phyloP scores from a whole-genome alignment of 2,888 invertebrate species.

The Trissoscelio sp. region DNA sequence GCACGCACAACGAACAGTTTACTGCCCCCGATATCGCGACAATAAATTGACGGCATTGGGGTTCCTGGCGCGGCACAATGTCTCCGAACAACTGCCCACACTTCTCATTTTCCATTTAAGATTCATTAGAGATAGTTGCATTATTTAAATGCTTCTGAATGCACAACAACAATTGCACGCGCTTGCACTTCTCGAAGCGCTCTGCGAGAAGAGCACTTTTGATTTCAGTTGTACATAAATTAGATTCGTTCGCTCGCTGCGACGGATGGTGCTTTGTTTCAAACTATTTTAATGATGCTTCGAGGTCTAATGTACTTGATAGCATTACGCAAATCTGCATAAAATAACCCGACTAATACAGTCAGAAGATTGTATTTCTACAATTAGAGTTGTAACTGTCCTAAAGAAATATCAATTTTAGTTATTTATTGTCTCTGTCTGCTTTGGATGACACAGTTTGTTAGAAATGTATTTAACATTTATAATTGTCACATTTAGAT shows the following conservation, averaged over 20 bases:
- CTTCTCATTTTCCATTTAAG: conserved; percentile 61
- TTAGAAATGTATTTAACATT: too few species aligned
- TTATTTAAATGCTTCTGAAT: conserved; percentile 52
- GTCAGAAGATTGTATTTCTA: neutral
- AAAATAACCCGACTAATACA: conserved; percentile 21
- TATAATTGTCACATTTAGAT: too few species aligned
- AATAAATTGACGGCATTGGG: conserved; percentile 50
- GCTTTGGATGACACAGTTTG: too few species aligned
- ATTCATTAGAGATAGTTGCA: conserved; percentile 51
- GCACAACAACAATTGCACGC: conserved; percentile 44
- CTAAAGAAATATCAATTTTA: too few species aligned
- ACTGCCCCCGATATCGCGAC: conserved; percentile 52
- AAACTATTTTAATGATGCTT: conserved; percentile 48
- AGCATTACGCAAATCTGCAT: conserved; percentile 33
- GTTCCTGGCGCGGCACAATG: conserved; percentile 18
- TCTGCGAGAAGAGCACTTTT: conserved; percentile 17
- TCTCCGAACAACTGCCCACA: conserved; percentile 40
- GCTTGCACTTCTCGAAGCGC: conserved; percentile 11
- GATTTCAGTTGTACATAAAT: conserved; percentile 44
- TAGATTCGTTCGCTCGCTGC: conserved; percentile 28
- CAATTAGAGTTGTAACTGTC: too few species aligned
- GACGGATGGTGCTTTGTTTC: conserved; percentile 42
- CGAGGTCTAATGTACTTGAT: conserved; percentile 8
- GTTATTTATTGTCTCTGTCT: too few species aligned
- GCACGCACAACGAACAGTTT: conserved; percentile 21